Conservation (phyloP, 2,113 vertebrate species). For the Tiliqua scincoides region DNA sequence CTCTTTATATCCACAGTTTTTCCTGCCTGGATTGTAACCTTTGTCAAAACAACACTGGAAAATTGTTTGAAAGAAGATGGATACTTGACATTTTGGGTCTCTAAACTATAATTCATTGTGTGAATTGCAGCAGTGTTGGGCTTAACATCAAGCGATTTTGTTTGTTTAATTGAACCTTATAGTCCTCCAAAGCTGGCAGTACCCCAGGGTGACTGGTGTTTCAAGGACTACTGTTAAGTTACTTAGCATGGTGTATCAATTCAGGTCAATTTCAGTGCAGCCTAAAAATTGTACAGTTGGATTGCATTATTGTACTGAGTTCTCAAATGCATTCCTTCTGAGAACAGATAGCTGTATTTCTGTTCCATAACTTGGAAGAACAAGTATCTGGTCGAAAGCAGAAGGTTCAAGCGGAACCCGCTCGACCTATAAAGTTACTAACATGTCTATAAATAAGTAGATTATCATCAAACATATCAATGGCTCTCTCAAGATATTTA, state of each 20-base stretch:
- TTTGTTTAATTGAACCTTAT: background rate
- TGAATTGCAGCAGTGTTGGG: background rate
- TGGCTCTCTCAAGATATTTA: constrained; percentile 65
- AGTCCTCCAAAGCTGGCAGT: constrained; percentile 10
- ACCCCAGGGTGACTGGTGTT: background rate
- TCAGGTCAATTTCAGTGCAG: background rate
- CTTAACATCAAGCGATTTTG: background rate
- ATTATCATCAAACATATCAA: constrained; percentile 57
- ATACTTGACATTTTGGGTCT: background rate
- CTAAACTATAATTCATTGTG: background rate
- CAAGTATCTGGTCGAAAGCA: constrained; percentile 47
- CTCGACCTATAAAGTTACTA: constrained; percentile 51
- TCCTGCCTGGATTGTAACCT: background rate
- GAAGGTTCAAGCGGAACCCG: background rate
- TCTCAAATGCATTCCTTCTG: constrained; percentile 36
- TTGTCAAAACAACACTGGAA: background rate
- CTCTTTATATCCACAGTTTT: background rate
- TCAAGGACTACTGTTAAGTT: background rate
- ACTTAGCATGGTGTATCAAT: background rate
- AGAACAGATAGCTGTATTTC: constrained; percentile 38
- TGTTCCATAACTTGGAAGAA: constrained; percentile 38
- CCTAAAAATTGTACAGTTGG: constrained; percentile 38
- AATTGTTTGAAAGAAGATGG: background rate
- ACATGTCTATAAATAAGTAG: constrained; percentile 63
- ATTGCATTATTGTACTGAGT: constrained; percentile 30